Evolutionary conservation across 2,113 vertebrate species (phyloP), one percentile per base, ranked within the genome.

Genomic region (Hipposideros armiger): DNA sequence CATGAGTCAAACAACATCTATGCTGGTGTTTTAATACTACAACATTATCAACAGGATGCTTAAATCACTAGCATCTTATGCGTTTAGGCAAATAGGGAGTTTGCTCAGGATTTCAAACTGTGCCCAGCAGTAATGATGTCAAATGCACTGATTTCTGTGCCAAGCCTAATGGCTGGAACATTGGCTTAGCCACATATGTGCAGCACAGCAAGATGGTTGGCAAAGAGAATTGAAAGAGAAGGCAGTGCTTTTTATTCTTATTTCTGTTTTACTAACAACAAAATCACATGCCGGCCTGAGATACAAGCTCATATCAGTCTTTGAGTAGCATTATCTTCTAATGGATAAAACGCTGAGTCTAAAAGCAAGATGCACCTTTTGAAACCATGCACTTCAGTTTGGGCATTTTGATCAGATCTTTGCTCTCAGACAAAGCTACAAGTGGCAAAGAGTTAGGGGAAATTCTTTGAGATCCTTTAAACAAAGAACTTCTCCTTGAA

Each of bases 101-200:
- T 42, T 60, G 28, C 69, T 95, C 78, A n/a, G 72, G 42, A 81
- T 85, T 97, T 91, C 89, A 88, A 64, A 91, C 89, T 36, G 66
- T 83, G 24, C 73, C 73, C 89, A 69, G 73, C 26, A 74, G 73
- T 52, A 36, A 92, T 4, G 28, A 95, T 40, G 66, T 22, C 85
- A 69, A 24, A 92, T 42, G 69, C 50, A 72, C 62, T 6, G 50
- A 86, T 64, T 95, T 91, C 62, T 92, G 67, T 60, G 72, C 93
- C 95, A 97, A 93, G 56, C 30, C 76, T n/a, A 56, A 87, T 58
- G 93, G 90, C 94, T 97, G 82, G 95, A 94, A 97, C 87, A 91
- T 93, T 96, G 91, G 88, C 91, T 93, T 56, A 58, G 82, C 88
- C 85, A 67, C 92, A 87, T 28, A 30, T 64, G 87, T 84, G 85